Evolutionary conservation across 2,113 vertebrate genomes (phyloP), one percentile per base, ranked within the genome.

Genomic region (Enhydra lutris): DNA sequence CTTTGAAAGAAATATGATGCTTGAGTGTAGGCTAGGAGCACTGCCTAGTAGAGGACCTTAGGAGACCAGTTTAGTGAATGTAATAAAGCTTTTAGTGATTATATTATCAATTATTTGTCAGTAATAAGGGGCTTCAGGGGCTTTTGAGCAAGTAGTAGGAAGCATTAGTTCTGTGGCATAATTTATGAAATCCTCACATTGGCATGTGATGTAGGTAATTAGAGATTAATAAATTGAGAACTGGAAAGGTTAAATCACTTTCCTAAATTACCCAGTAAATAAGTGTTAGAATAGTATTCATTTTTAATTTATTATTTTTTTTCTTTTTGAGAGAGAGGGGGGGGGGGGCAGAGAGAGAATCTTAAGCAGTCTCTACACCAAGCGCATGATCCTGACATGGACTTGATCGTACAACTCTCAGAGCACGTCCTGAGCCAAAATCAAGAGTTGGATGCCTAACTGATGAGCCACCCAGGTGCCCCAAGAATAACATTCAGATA

Each of bases 121-220:
- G 3, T 95, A 79, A n/a, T 31, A 84, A 88, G 8, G 69, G 7
- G 18, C 36, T 76, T 84, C 47, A 29, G n/a, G 45, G 29, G 45
- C 88, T 80, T 67, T 92, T 96, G 91, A 71, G 52, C 85, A 97
- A 92, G 29, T 61, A 18, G 12, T 93, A 80, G 83, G 93, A 94
- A 93, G 26, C 29, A 42, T 81, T 57, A 50, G 74, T 85, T 89
- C 57, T 85, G 23, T 91, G 50, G 7, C 50, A 59, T 82, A 93
- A 89, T 93, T 91, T 93, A 59, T 88, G 89, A 69, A 94, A 84
- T 87, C 14, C 24, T 82, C 31, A 93, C 6, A 76, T 79, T 82
- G 14, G 10, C 34, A 45, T 86, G 15, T 71, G 81, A 39, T 20
- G 8, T 89, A 59, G 29, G 34, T 84, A 90, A 52, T 20, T 85